Evolutionary conservation across 2,888 invertebrate species (phyloP), one percentile per base, ranked within the genome.

Genomic region (Brachypalpus laphriformis): DNA sequence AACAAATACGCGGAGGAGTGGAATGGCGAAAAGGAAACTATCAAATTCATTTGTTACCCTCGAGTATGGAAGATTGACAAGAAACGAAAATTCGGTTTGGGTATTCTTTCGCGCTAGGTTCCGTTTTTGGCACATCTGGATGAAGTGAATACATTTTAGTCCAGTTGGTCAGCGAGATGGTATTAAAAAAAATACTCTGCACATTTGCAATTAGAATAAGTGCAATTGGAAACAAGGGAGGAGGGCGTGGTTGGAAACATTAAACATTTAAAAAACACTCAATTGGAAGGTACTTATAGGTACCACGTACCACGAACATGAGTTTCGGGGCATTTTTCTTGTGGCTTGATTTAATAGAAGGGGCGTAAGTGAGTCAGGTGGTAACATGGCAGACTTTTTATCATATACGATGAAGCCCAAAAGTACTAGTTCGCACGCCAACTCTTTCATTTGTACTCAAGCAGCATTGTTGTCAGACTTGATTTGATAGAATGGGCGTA

Each of bases 1-100:
- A 68, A 54, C 71, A 72, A 59, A 66, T 42, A 76, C 45, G 45
- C 31, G 16, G n/a, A 31, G 18, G 25, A 47, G 40, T 9, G 37
- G 16, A 68, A 68, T 51, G 37, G 51, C 8, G 31, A 61, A 51
- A 57, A 28, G 40, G 14, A 42, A 25, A 22, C 22, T 72, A 45
- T 68, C 74, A 40, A 83, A 78, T 78, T 77, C 66, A 82, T 82
- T 63, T 77, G 65, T 65, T 56, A 61, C 63, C 82, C 77, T 77
- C 34, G 40, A 68, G 68, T 61, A 61, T 7, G 14, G 40, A 75
- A 75, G 61, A 75, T 81, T 81, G 81, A 81, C 80, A 75, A 74
- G 59, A 61, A 59, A 16, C 34, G 68, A 57, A 78, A 71, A 77
- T 63, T 49, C 56, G 31, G 18, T 31, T 61, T 11, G 31, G 14